Percentiles rank a stretch among this genome's conserved stretches.
Evolutionary conservation across 2,113 vertebrate genomes (phyloP).

Genomic region (Alethe diademata): DNA sequence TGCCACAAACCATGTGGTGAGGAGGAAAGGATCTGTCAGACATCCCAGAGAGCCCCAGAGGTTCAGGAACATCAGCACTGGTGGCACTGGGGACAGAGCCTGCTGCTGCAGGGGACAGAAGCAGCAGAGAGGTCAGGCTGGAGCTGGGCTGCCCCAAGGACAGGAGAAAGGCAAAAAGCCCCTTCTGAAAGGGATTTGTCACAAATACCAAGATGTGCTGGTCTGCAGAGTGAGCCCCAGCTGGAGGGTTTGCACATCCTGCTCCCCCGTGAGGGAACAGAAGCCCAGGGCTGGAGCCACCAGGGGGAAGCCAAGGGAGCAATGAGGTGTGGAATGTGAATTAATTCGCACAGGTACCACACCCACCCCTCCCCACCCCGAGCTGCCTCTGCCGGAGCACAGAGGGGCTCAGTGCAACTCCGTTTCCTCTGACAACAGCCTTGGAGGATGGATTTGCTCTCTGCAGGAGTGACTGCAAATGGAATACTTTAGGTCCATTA

Average conservation of each 20-base stretch:
- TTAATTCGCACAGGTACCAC: slow-evolving; percentile 14
- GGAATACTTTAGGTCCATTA: slow-evolving; percentile 38
- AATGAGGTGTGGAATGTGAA: neutral
- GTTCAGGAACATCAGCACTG: neutral
- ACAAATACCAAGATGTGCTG: neutral
- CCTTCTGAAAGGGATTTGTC: neutral
- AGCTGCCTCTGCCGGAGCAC: neutral
- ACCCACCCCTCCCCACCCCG: neutral
- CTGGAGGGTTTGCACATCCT: fast-evolving
- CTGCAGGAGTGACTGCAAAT: slow-evolving; percentile 16
- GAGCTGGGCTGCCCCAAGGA: neutral
- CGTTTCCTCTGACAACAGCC: neutral
- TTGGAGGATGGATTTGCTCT: slow-evolving; percentile 18
- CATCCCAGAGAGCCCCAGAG: neutral
- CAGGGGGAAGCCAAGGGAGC: neutral
- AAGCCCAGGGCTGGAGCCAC: neutral
- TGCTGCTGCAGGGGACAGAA: neutral
- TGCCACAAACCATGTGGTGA: neutral
- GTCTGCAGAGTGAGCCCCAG: neutral
- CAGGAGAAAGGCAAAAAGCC: neutral
- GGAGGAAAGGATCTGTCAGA: neutral
- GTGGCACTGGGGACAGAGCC: neutral
- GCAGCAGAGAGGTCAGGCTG: neutral
- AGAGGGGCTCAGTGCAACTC: neutral
- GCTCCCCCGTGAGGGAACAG: neutral